Percentiles rank a stretch among this genome's conserved stretches.
These are phyloP conservation scores for Drosophila carrolli DNA, from an alignment of 1,140 invertebrate species.

Conservation along the genomic window DNA sequence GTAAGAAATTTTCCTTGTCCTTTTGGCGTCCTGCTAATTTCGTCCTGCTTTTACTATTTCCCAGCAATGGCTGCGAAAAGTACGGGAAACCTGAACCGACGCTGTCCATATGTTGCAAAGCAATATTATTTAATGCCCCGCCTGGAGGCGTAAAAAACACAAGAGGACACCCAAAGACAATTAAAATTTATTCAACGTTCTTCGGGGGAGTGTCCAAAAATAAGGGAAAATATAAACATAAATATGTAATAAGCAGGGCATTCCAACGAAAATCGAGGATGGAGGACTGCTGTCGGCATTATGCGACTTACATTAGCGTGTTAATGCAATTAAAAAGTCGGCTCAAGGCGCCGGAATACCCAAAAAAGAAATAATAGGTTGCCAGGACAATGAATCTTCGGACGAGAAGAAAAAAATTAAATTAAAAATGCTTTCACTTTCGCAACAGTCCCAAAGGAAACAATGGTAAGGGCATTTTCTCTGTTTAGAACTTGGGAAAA, in stretches of 20 bases:
- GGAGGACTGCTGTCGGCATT: slow-evolving; percentile 48
- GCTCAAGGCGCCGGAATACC: slow-evolving; percentile 46
- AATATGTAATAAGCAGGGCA: slow-evolving; percentile 73
- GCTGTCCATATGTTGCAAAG: slow-evolving; percentile 63
- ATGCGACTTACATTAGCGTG: slow-evolving; percentile 79
- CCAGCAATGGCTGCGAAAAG: slow-evolving; percentile 7
- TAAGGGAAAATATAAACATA: slow-evolving; percentile 66
- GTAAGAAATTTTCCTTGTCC: slow-evolving; percentile 76
- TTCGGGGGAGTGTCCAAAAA: slow-evolving; percentile 39
- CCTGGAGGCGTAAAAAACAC: slow-evolving; percentile 59
- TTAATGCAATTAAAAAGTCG: slow-evolving; percentile 82
- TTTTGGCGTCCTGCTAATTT: slow-evolving; percentile 71
- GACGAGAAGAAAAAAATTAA: slow-evolving; percentile 47
- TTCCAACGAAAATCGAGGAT: slow-evolving; percentile 14
- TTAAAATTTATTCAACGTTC: slow-evolving; percentile 80
- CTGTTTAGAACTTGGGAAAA: not conserved
- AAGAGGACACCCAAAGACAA: slow-evolving; percentile 73
- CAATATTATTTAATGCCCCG: slow-evolving; percentile 75
- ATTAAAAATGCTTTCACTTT: slow-evolving; percentile 76
- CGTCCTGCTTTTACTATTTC: slow-evolving; percentile 73
- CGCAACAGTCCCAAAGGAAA: slow-evolving; percentile 2
- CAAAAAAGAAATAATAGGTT: slow-evolving; percentile 18
- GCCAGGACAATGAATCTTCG: slow-evolving; percentile 69
- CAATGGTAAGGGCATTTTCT: not conserved
- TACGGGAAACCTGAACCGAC: slow-evolving; percentile 28